Conservation (phyloP, 2,797 vertebrate genomes). For the Glossophaga mutica region DNA sequence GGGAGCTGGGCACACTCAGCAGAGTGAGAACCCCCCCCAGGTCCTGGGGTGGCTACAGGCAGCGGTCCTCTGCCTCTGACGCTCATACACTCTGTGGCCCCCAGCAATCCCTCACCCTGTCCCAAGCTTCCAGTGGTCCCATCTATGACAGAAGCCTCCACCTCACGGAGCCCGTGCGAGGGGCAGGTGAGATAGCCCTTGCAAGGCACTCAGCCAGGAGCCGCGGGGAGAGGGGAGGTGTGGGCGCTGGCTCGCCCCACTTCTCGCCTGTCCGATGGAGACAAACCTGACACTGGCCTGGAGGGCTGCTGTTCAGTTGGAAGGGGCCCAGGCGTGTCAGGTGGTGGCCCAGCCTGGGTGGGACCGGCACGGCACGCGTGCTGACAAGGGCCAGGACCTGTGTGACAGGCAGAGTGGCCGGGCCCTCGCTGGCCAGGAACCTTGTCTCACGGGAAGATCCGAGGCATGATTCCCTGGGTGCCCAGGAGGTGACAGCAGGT, state of each 20-base stretch:
- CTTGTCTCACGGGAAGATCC: background rate
- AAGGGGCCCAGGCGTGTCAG: accelerated
- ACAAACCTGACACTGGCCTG: background rate
- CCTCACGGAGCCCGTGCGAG: background rate
- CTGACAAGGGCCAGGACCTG: accelerated
- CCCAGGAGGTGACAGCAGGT: accelerated
- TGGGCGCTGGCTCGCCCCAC: no score
- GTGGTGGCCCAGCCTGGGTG: accelerated
- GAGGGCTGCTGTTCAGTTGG: background rate
- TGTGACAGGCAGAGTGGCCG: background rate
- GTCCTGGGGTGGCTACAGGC: accelerated
- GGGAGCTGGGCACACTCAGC: accelerated
- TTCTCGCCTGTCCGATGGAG: background rate
- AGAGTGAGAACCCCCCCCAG: background rate
- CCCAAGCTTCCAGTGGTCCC: background rate
- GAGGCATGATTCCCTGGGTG: no score
- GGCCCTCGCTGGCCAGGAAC: accelerated
- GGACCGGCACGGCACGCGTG: accelerated
- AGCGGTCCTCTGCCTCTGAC: background rate
- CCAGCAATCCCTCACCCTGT: background rate
- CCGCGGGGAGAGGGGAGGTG: no score
- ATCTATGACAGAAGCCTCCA: background rate
- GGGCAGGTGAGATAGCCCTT: background rate
- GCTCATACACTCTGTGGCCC: background rate
- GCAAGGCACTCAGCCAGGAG: no score